These are phyloP conservation scores for Allacma fusca DNA, from an alignment of 2,888 invertebrate species.

Conservation along the genomic window DNA sequence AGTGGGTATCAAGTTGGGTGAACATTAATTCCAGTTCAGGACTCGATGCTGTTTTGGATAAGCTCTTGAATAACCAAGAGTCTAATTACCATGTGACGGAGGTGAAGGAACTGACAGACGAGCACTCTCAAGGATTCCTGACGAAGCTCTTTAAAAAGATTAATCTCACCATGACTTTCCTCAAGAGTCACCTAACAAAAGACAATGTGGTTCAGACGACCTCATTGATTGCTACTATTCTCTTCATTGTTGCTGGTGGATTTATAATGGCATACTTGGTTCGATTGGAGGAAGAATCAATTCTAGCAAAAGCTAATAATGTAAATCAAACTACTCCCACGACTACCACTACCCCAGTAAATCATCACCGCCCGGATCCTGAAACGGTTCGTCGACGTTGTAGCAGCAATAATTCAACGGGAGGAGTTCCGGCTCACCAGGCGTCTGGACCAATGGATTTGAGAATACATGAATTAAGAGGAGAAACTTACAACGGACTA, in stretches of 20 bases:
- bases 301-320: constrained; percentile 58
- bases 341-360: not conserved
- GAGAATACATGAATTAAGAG: constrained; percentile 87
- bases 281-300: constrained; percentile 48
- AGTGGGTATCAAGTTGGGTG: constrained; percentile 81
- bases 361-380: not conserved
- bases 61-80: constrained; percentile 65
- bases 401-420: constrained; percentile 61
- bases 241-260: constrained; percentile 79
- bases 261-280: constrained; percentile 87
- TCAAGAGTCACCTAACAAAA: constrained; percentile 76
- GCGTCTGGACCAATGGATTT: constrained; percentile 68
- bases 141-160: constrained; percentile 74
- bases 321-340: constrained; percentile 27
- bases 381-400: constrained; percentile 63
- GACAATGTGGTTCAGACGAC: constrained; percentile 81
- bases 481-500: constrained; percentile 94
- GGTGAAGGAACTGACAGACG: constrained; percentile 77
- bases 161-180: constrained; percentile 74
- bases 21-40: constrained; percentile 65
- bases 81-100: constrained; percentile 40
- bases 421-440: constrained; percentile 62
- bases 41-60: constrained; percentile 76
- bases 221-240: constrained; percentile 79
- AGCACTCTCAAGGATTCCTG: constrained; percentile 77